A percentile compares a stretch with the other conserved stretches of the same genome.
Conservation (phyloP, 30 jellyfish, hydroid and myxozoan genomes). For the Mastigias papua region DNA sequence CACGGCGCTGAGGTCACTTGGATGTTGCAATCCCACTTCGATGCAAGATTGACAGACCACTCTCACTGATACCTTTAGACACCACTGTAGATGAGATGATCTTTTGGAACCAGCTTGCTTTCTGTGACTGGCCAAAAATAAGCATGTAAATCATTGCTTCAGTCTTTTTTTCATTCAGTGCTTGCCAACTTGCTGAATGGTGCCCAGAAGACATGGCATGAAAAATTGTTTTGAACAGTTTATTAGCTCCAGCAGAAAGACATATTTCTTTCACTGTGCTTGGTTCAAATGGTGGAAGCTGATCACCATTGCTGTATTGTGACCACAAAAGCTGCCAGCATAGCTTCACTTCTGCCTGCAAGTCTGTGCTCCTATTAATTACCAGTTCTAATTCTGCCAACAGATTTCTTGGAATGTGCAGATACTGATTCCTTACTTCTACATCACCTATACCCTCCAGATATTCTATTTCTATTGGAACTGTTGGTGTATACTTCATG, state of each 20-base stretch:
- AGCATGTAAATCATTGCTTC: slow-evolving; percentile 31
- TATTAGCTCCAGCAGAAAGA: slow-evolving; percentile 30
- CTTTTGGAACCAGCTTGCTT: slow-evolving; percentile 45
- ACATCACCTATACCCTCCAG: slow-evolving; percentile 28
- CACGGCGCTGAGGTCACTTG: slow-evolving; percentile 10
- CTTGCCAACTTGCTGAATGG: slow-evolving; percentile 8
- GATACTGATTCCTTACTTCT: slow-evolving; percentile 8
- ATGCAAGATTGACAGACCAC: slow-evolving; percentile 26
- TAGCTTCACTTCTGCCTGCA: slow-evolving; percentile 21
- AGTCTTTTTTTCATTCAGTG: slow-evolving; percentile 20
- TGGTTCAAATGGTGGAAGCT: slow-evolving; percentile 45
- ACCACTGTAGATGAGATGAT: background rate
- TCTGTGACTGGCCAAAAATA: slow-evolving; percentile 36
- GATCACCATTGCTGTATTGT: slow-evolving; percentile 1
- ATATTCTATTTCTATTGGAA: too few relatives aligned
- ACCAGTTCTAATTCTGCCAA: background rate
- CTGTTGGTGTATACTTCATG: too few relatives aligned
- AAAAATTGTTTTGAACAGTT: slow-evolving; percentile 1
- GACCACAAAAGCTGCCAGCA: background rate
- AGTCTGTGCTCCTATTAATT: background rate
- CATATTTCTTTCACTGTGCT: slow-evolving; percentile 18
- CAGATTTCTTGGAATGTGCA: slow-evolving; percentile 8
- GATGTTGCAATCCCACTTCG: slow-evolving; percentile 16
- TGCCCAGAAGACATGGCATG: slow-evolving; percentile 25
- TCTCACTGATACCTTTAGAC: slow-evolving; percentile 24